A percentile compares a stretch with the other conserved stretches of the same genome.
Conservation (phyloP, 2,797 vertebrate genomes). For the Melanogrammus aeglefinus region DNA sequence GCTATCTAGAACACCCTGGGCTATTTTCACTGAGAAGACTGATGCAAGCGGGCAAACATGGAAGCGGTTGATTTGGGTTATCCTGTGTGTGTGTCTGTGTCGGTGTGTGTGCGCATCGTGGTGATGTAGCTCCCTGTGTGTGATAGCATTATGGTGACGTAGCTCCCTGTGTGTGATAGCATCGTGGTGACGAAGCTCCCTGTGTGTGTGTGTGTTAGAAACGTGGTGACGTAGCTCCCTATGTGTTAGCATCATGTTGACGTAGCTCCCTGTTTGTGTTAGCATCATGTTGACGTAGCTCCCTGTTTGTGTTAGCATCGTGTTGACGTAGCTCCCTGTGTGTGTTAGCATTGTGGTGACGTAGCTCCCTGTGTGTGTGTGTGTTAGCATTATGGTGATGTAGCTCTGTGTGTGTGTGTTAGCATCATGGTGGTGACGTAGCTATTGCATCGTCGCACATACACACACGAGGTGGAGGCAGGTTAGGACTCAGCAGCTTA, state of each 20-base stretch:
- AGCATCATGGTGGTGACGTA: neutral
- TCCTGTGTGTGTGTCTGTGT: neutral
- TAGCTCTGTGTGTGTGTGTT: neutral
- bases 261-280: neutral
- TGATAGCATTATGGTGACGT: too few relatives aligned
- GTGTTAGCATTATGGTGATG: too few relatives aligned
- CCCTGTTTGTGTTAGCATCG: neutral
- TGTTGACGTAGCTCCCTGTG: too few relatives aligned
- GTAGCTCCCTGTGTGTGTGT: too few relatives aligned
- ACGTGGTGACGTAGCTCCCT: too few relatives aligned
- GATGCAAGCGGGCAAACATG: neutral
- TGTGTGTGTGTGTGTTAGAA: too few relatives aligned
- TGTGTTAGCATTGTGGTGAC: too few relatives aligned
- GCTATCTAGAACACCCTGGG: conserved; percentile 26
- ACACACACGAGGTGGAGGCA: conserved; percentile 9
- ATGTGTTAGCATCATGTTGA: neutral
- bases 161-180: neutral
- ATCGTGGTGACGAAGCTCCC: neutral
- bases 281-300: too few relatives aligned
- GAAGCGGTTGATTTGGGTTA: neutral
- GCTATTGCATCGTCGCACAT: too few relatives aligned
- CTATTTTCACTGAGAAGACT: conserved; percentile 12
- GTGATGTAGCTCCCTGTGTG: too few relatives aligned
- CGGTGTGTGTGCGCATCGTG: neutral
- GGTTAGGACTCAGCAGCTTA: conserved; percentile 38